Evolutionary conservation across 2,113 vertebrate species (phyloP).

Genomic region (Salminus brasiliensis): DNA sequence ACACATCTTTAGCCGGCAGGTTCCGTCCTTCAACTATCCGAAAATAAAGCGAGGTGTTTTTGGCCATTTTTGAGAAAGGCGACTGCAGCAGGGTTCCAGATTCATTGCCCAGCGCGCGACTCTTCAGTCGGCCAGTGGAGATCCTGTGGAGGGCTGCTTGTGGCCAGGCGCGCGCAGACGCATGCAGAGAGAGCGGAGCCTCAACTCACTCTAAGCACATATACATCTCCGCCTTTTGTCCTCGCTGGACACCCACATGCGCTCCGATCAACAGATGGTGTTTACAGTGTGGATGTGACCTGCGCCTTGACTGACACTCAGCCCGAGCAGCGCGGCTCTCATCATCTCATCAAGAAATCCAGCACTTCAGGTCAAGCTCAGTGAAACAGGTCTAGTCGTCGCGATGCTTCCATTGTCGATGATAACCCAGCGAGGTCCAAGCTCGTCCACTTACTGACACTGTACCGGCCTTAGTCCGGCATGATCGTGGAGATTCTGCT

Average conservation of each 20-base stretch:
- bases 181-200: background rate
- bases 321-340: background rate
- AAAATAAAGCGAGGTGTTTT: constrained; percentile 84
- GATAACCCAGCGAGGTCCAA: no score
- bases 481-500: no score
- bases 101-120: background rate
- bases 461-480: no score
- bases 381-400: no score
- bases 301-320: background rate
- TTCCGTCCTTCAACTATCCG: constrained; percentile 88
- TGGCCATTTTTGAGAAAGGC: constrained; percentile 74
- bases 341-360: background rate
- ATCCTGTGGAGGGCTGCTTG: background rate
- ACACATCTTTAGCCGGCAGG: constrained; percentile 92
- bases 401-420: no score
- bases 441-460: no score
- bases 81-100: constrained; percentile 27
- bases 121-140: background rate
- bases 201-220: background rate
- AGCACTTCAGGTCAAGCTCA: background rate
- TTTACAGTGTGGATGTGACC: background rate
- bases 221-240: background rate
- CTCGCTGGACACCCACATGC: background rate
- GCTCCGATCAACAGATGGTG: background rate
- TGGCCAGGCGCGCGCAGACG: background rate